Evolutionary conservation across 2,797 vertebrate species (phyloP), one percentile per base, ranked within the genome.

Genomic region (Mastacembelus armatus): DNA sequence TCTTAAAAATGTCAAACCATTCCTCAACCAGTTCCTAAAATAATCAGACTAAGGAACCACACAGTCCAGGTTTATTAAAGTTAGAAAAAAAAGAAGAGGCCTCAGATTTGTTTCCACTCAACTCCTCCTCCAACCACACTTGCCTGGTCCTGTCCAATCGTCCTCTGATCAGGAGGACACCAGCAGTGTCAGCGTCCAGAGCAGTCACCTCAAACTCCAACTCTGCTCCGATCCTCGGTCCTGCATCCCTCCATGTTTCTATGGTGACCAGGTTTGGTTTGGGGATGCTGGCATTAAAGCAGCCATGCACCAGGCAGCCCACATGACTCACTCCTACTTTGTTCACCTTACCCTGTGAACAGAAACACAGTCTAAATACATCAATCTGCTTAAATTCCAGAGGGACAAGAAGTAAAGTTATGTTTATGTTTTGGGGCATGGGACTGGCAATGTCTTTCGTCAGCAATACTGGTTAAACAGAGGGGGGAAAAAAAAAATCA

Each of bases 231-330:
- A 96, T 89, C 16, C 85, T 90, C 5, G 97, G 92, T 6, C 94
- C 94, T 1, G 93, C 79, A 0, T 90, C 89, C 59, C 94, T 93
- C 97, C 97, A 99, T 35, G 93, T 92, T 12, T 90, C 95, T 55
- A 82, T 0, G 0, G 93, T 66, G 80, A 98, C 91, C 30, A 92
- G 92, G 64, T 87, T 87, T 9, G 97, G 98, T 74, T 94, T 97
- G 39, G 95, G 93, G 49, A 99, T 94, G 56, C 96, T 96, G 56
- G 96, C 97, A 54, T 99, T 99, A 77, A 99, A 99, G 76, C 96
- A 99, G 22, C 95, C 93, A 4, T 99, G 96, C 44, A 99, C 96
- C 58, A 99, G 87, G 78, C 97, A 98, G 62, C 98, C 98, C 42
- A 96, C 94, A 2, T 99, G 96, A 80, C 94, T 95, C 6, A 92